A percentile compares a stretch with the other conserved stretches of the same genome.
Evolutionary conservation across 2,797 vertebrate species (phyloP).

Genomic region (Melopsittacus undulatus): DNA sequence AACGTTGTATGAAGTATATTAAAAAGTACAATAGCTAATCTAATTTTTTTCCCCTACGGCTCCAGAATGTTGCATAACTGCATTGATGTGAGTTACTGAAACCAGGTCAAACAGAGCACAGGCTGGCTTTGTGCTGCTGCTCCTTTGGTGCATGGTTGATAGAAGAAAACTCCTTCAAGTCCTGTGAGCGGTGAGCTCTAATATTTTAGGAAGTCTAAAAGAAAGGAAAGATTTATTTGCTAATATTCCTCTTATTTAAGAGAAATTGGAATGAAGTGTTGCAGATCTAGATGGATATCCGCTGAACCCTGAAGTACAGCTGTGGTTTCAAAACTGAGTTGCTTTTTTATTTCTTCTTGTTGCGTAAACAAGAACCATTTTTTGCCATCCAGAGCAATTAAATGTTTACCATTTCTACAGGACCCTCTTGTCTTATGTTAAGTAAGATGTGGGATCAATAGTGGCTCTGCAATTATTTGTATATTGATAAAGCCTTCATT

Average conservation of each 20-base stretch:
- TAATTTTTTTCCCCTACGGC: not conserved
- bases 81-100: not conserved
- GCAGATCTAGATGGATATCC: not conserved
- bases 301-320: not conserved
- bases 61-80: not conserved
- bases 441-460: constrained; percentile 77
- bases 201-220: not conserved
- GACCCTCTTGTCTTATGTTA: constrained; percentile 44
- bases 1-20: not conserved
- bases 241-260: not conserved
- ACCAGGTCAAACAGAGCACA: not conserved
- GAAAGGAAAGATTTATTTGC: not conserved
- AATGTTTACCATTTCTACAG: constrained; percentile 52
- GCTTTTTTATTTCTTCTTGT: not conserved
- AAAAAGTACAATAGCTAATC: not conserved
- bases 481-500: constrained; percentile 82
- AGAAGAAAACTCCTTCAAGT: not conserved
- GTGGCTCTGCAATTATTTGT: constrained; percentile 80
- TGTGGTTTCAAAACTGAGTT: not conserved
- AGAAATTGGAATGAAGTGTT: not conserved
- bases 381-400: not conserved
- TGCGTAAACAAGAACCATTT: not conserved
- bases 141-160: not conserved
- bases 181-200: not conserved
- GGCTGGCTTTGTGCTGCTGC: not conserved